Evolutionary conservation across 2,888 invertebrate species (phyloP), one percentile per base, ranked within the genome.

Genomic region (Anorthoa munda): DNA sequence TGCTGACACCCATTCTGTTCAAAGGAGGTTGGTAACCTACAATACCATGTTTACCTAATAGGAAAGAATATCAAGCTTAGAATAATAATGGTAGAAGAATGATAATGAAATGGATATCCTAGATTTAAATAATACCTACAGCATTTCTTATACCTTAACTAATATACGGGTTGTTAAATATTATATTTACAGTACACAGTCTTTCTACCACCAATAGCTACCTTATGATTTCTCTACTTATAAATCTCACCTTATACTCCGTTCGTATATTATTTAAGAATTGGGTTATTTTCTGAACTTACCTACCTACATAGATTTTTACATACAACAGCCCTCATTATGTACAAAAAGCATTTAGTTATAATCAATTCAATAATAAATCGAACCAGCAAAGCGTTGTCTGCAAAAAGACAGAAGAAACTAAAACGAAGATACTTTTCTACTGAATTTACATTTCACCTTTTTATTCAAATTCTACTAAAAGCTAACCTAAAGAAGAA

Each of bases 281-380:
- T 45, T 55, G n/a, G 55, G 48, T 26, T 13, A 11, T 23, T 59
- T 46, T 4, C 13, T 11, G 58, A 23, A 31, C 39, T 48, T 66
- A 26, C 77, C 50, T 58, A 71, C 58, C 64, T n/a, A 68, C 15
- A 39, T 39, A 39, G 39, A 1, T 39, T 39, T 39, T 39, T 39
- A 39, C 39, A 39, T 9, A 9, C 39, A 31, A 31, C 31, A 51
- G 51, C 26, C 15, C 15, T 71, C 72, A 45, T 13, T 59, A 75
- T 75, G 0, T 72, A 79, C 79, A 79, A 39, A 75, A 75, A 79
- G 72, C 79, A 48, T 17, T 13, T 7, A 48, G 7, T 59, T 17
- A n/a, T 2, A 63, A 50, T 48, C 4, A 23, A 53, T 17, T 53
- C 18, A 17, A 55, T n/a, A 23, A 45, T 9, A 46, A n/a, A 23